These are phyloP conservation scores for Tolmerus cingulatus DNA, from an alignment of 2,888 invertebrate genomes.

Conservation along the genomic window DNA sequence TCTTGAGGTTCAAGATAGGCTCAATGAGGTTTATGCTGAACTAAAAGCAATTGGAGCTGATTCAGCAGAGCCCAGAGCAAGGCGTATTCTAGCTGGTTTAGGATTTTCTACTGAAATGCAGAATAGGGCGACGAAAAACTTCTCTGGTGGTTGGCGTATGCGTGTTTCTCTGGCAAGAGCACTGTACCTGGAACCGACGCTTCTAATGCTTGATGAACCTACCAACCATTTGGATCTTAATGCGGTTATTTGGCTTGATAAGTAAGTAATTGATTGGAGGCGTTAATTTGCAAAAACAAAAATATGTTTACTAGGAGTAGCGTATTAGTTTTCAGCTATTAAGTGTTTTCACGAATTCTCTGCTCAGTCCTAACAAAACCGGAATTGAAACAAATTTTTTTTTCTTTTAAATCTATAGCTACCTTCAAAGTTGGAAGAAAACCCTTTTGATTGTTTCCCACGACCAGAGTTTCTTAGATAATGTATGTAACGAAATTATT, in stretches of 20 bases:
- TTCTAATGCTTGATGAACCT: conserved; percentile 97
- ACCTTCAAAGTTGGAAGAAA: conserved; percentile 98
- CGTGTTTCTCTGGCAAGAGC: conserved; percentile 96
- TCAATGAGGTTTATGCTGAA: conserved; percentile 94
- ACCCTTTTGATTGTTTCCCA: conserved; percentile 98
- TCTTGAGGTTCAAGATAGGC: conserved; percentile 75
- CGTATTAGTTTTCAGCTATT: too few species aligned
- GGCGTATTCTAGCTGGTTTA: conserved; percentile 95
- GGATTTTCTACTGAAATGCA: conserved; percentile 93
- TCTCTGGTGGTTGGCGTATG: conserved; percentile 98
- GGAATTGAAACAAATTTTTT: too few species aligned
- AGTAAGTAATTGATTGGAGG: conserved; percentile 67
- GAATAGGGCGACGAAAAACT: conserved; percentile 86
- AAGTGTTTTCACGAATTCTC: too few species aligned
- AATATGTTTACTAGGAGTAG: too few species aligned
- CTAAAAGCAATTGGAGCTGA: conserved; percentile 96
- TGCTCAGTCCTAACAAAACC: too few species aligned
- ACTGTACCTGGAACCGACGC: conserved; percentile 94
- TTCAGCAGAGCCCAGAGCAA: conserved; percentile 95
- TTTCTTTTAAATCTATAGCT: conserved; percentile 66
- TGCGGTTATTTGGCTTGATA: conserved; percentile 99
- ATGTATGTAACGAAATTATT: conserved; percentile 98
- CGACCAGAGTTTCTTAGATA: conserved; percentile 99
- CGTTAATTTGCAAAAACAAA: too few species aligned
- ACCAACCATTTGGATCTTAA: conserved; percentile 99